Base-by-base conservation (phyloP, 1,140 invertebrate genomes). In the Mya arenaria region DNA sequence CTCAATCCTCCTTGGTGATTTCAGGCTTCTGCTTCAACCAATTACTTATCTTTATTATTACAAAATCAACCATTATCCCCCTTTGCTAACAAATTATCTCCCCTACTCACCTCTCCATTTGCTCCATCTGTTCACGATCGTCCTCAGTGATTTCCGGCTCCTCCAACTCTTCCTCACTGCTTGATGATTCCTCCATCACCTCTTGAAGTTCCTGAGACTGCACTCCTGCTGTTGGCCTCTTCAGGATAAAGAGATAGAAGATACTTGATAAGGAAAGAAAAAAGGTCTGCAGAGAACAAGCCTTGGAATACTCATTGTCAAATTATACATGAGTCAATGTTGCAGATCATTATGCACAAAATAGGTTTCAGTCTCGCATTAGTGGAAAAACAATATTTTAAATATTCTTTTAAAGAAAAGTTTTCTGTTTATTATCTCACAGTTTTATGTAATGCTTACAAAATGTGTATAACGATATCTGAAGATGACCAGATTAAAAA, bases 121-220 rank as follows among this genome's bases (percentile, higher is more conserved):
- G 66, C 28, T 68, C 55, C 55, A 72, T 81, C 48, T 65, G 52
- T 44, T 81, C 60, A 63, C 52, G 41, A 41, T 80, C 75, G 30
- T 79, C 44, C 63, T 58, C 41, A 19, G 39, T 83, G 8, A 84
- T 74, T 72, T 63, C 75, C 58, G 19, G 72, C 66, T 77, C 77
- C 58, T 83, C 84, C 30, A 79, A 84, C 73, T 85, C 89, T 74
- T 88, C 85, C 56, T 86, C 84, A 68, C 74, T 72, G 32, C 68
- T 75, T 5, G 65, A 72, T 0, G 73, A 60, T 36, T 84, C 84
- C 52, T 83, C 77, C 56, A 77, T 74, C 68, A 74, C 80, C 15
- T 89, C 86, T 30, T 90, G 86, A 23, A 84, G 66, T 58, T 90
- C 88, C 58, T 87, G 83, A 4, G 81, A 72, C 37, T 85, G 69